Evolutionary conservation across 2,888 invertebrate species (phyloP).

Genomic region (Philereme transversata): DNA sequence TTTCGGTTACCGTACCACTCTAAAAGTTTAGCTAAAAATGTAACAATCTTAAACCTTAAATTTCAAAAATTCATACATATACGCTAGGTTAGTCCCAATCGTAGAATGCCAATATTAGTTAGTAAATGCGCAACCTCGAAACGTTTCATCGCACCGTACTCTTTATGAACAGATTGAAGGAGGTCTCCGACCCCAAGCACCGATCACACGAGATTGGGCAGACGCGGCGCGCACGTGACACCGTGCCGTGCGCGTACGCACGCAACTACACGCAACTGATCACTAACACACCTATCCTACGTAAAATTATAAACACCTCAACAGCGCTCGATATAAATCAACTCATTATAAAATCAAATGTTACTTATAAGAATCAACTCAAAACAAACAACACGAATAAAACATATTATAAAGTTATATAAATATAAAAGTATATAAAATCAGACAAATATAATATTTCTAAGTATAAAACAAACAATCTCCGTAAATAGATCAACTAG

Average conservation of each 20-base stretch:
- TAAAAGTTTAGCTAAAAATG: slow-evolving; percentile 85
- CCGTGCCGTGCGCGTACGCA: slow-evolving; percentile 26
- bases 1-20: slow-evolving; percentile 85
- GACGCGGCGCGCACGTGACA: slow-evolving; percentile 12
- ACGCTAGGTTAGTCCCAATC: slow-evolving; percentile 85
- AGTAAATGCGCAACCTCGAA: slow-evolving; percentile 81
- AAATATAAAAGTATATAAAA: slow-evolving; percentile 84
- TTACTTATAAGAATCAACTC: slow-evolving; percentile 75
- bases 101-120: slow-evolving; percentile 84
- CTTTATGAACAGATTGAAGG: slow-evolving; percentile 74
- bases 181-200: slow-evolving; percentile 78
- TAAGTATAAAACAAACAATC: slow-evolving; percentile 85
- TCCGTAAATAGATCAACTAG: slow-evolving; percentile 84
- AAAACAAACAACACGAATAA: slow-evolving; percentile 85
- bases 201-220: slow-evolving; percentile 51
- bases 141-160: slow-evolving; percentile 65
- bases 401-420: slow-evolving; percentile 78
- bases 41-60: slow-evolving; percentile 84
- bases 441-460: slow-evolving; percentile 83
- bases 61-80: slow-evolving; percentile 83
- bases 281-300: slow-evolving; percentile 71
- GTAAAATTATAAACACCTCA: slow-evolving; percentile 73
- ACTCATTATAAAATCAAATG: slow-evolving; percentile 50
- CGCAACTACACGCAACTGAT: slow-evolving; percentile 33
- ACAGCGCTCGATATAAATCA: slow-evolving; percentile 50